Conservation (phyloP, 2,888 invertebrate species). For the Notocelia uddmanniana region DNA sequence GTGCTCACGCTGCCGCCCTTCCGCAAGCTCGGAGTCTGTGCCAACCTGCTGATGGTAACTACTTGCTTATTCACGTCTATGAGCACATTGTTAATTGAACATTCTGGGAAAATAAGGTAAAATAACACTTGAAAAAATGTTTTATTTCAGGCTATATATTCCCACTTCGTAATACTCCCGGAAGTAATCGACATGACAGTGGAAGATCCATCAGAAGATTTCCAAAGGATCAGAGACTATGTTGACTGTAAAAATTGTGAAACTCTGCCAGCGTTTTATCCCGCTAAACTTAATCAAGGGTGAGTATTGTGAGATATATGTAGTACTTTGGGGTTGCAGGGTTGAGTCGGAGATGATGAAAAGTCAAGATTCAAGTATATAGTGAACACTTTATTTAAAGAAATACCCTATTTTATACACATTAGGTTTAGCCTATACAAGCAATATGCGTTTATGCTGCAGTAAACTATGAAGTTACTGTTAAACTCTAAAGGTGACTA, state of each 20-base stretch:
- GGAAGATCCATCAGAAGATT: constrained; percentile 97
- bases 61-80: background rate
- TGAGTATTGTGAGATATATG: too few relatives aligned
- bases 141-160: constrained; percentile 81
- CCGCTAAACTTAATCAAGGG: constrained; percentile 89
- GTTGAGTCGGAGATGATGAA: too few relatives aligned
- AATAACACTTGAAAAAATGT: background rate
- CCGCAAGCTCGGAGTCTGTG: constrained; percentile 94
- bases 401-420: too few relatives aligned
- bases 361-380: too few relatives aligned
- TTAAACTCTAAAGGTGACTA: too few relatives aligned
- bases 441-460: too few relatives aligned
- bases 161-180: constrained; percentile 79
- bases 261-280: constrained; percentile 88
- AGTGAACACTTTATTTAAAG: too few relatives aligned
- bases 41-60: constrained; percentile 87
- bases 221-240: constrained; percentile 95
- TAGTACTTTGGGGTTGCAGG: too few relatives aligned
- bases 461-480: too few relatives aligned
- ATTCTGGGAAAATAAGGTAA: too few relatives aligned
- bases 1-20: constrained; percentile 97
- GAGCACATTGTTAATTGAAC: too few relatives aligned
- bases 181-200: constrained; percentile 89
- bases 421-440: too few relatives aligned
- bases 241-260: constrained; percentile 92